Conservation (phyloP, 2,797 vertebrate genomes). For the Hyperoplus immaculatus region DNA sequence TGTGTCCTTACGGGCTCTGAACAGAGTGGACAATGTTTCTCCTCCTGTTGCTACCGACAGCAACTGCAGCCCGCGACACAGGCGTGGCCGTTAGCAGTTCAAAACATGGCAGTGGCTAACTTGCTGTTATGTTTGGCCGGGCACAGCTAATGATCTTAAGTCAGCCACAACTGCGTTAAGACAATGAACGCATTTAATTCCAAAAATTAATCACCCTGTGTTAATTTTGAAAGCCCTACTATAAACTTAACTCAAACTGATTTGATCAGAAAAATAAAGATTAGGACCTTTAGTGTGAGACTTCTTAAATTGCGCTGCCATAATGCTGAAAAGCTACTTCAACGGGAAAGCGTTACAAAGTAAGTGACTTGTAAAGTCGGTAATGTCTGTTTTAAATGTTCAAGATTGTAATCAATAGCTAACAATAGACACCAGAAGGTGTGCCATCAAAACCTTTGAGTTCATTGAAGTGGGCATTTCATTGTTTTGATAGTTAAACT, state of each 20-base stretch:
- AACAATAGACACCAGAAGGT: neutral
- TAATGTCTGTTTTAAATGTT: neutral
- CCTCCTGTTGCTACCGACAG: no score
- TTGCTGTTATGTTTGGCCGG: no score
- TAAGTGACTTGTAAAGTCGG: neutral
- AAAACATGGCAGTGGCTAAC: no score
- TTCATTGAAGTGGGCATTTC: neutral
- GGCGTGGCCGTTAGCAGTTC: no score
- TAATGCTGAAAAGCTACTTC: neutral
- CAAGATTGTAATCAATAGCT: neutral
- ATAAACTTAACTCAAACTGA: neutral
- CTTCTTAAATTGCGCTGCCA: neutral
- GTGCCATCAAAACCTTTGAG: neutral
- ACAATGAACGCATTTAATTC: no score
- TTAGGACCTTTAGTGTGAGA: neutral
- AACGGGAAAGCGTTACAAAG: neutral
- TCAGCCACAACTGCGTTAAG: no score
- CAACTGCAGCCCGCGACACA: no score
- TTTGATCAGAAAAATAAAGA: neutral
- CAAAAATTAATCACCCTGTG: no score
- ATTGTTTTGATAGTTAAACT: neutral
- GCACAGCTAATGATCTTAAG: no score
- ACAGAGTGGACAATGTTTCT: no score
- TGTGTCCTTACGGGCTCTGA: no score
- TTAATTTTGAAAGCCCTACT: no score